Conservation (phyloP, 2,797 vertebrate species). For the Gadopsis bispinosus region DNA sequence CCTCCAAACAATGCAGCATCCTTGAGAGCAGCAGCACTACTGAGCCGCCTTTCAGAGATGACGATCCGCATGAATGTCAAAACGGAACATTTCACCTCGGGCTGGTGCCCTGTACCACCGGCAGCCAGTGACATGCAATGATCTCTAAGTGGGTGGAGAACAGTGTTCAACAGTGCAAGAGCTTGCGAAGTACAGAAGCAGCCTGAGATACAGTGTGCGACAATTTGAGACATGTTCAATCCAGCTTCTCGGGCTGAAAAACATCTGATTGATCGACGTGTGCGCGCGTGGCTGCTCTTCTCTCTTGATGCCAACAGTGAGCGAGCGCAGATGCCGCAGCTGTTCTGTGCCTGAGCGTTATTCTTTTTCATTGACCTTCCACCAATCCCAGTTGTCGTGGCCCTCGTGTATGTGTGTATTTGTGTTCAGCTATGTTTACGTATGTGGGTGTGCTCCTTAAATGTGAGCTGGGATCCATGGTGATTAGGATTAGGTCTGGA, state of each 20-base stretch:
- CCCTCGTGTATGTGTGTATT: no score
- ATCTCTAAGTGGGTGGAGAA: conserved; percentile 44
- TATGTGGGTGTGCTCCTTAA: background rate
- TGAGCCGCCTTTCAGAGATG: conserved; percentile 52
- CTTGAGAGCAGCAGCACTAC: conserved; percentile 27
- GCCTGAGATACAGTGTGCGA: conserved; percentile 15
- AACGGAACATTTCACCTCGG: conserved; percentile 74
- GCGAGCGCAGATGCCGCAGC: background rate
- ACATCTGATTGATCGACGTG: conserved; percentile 6
- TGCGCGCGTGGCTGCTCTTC: background rate
- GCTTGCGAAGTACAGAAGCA: conserved; percentile 6
- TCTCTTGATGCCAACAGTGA: conserved; percentile 7
- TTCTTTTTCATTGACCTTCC: conserved; percentile 25
- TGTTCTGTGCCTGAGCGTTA: background rate
- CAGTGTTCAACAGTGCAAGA: background rate
- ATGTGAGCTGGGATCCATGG: conserved; percentile 56
- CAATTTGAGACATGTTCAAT: conserved; percentile 23
- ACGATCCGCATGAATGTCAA: conserved; percentile 55
- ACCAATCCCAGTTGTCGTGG: background rate
- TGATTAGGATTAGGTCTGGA: conserved; percentile 78
- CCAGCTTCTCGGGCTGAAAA: conserved; percentile 11
- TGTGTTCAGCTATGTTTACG: no score
- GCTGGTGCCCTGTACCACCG: conserved; percentile 54
- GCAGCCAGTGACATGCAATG: conserved; percentile 50
- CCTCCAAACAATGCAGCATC: conserved; percentile 42